Evolutionary conservation across 2,888 invertebrate species (phyloP), one percentile per base, ranked within the genome.

Genomic region (Lymantria monacha): DNA sequence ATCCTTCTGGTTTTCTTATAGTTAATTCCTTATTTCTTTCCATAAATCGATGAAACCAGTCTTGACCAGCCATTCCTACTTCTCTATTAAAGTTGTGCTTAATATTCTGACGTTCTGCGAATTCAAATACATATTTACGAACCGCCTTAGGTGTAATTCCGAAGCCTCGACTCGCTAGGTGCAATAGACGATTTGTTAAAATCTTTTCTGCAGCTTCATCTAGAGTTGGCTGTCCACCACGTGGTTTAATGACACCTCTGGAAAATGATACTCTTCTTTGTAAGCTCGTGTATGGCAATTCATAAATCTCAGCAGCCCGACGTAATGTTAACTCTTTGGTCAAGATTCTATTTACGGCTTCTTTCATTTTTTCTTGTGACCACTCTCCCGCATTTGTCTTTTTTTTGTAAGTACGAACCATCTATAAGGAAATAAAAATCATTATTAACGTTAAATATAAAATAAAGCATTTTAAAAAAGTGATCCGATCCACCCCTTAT

Each of bases 1-100:
- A 22, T 15, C 44, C 51, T 46, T 50, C 53, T 49, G 49, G 53
- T 48, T 53, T 57, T 13, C 53, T 38, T 48, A 57, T 57, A 51
- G 40, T 51, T 33, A 48, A 47, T 12, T 56, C n/a, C 30, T 38
- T 31, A 38, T 53, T 54, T 47, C 46, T 53, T 53, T 37, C 12
- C 38, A 46, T 46, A 22, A 38, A 46, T 13, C 43, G 50, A 53
- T 49, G 53, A 37, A 53, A 56, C 53, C 47, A 53, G 36, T 57
- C 51, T 37, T 57, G 42, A 22, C 47, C 53, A 44, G 53, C 53
- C 49, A 47, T 46, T 41, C 44, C 42, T 49, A 46, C 46, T 36
- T 41, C 37, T 36, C 1, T 36, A 3, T 36, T 11, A 9, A n/a
- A 11, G 7, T n/a, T 36, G 38, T 51, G 45, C 37, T 46, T 42